Evolutionary conservation across 2,113 vertebrate species (phyloP).

Genomic region (Pseudois nayaur): DNA sequence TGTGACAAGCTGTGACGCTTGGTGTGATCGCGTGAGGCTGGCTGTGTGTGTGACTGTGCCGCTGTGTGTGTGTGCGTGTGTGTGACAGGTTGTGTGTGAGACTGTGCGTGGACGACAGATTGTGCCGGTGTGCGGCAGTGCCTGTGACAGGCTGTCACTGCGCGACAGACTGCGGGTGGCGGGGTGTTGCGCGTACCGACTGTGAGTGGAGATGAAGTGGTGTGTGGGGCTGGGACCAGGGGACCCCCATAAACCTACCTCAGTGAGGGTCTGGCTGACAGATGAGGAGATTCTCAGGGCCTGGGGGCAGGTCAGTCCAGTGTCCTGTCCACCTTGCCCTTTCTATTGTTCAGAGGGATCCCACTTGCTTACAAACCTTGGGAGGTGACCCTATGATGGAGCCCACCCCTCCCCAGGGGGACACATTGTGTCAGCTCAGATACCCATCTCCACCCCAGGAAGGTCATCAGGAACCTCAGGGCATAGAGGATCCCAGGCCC

Average conservation of each 20-base stretch:
- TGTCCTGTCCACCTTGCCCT: background rate
- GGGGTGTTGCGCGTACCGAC: conserved; percentile 69
- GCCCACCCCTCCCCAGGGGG: background rate
- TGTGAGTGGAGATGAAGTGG: conserved; percentile 61
- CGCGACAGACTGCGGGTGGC: conserved; percentile 73
- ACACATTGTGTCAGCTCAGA: background rate
- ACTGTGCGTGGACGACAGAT: conserved; percentile 76
- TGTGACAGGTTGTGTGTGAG: conserved; percentile 75
- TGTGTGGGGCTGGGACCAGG: conserved; percentile 43
- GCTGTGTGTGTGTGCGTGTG: conserved; percentile 58
- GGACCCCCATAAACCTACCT: conserved; percentile 32
- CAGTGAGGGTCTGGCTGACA: background rate
- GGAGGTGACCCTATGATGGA: background rate
- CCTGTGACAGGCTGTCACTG: conserved; percentile 73
- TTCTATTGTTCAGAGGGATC: background rate
- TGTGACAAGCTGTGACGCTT: conserved; percentile 73
- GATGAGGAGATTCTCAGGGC: background rate
- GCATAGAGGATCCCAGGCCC: background rate
- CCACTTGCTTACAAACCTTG: background rate
- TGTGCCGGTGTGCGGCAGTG: conserved; percentile 73
- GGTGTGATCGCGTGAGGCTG: conserved; percentile 72
- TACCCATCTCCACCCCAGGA: background rate
- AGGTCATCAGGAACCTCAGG: background rate
- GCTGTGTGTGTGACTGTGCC: conserved; percentile 70
- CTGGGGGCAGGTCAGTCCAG: background rate